These are phyloP conservation scores for Pachliopta kotzebuea DNA, from an alignment of 2,888 invertebrate species.

Conservation along the genomic window DNA sequence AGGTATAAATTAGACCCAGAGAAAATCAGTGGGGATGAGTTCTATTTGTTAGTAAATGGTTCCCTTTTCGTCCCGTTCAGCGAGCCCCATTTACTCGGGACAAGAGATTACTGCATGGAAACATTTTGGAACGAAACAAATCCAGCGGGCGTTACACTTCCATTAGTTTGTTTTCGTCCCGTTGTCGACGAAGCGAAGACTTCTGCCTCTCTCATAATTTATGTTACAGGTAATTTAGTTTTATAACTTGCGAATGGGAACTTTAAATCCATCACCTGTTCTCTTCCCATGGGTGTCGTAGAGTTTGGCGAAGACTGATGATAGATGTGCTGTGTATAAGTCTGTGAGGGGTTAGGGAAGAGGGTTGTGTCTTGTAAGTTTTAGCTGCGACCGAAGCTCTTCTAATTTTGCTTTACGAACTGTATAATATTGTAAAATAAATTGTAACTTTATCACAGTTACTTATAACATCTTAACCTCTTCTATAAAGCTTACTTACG, in stretches of 20 bases:
- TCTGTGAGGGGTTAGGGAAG: background rate
- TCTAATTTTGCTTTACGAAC: background rate
- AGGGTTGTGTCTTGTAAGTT: background rate
- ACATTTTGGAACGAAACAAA: slow-evolving; percentile 69
- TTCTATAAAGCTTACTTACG: no score
- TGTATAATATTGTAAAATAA: background rate
- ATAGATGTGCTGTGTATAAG: slow-evolving; percentile 6
- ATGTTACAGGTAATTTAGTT: slow-evolving; percentile 59
- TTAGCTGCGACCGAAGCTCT: background rate
- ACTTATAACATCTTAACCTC: background rate
- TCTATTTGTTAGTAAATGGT: slow-evolving; percentile 80
- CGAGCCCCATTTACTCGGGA: slow-evolving; percentile 66
- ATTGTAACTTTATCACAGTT: background rate
- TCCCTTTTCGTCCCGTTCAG: slow-evolving; percentile 77
- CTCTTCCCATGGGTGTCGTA: slow-evolving; percentile 19
- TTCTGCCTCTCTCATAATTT: slow-evolving; percentile 60
- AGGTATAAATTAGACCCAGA: slow-evolving; percentile 80
- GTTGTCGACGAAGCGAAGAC: slow-evolving; percentile 57
- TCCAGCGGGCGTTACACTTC: slow-evolving; percentile 71
- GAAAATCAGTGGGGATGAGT: slow-evolving; percentile 69
- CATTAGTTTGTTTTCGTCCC: slow-evolving; percentile 76
- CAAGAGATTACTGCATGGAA: slow-evolving; percentile 82
- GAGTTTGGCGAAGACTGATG: slow-evolving; percentile 12
- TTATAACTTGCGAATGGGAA: slow-evolving; percentile 15
- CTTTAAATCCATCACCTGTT: slow-evolving; percentile 7